Base-by-base conservation (phyloP, 2,888 invertebrate genomes). In the Poecilus cupreus region DNA sequence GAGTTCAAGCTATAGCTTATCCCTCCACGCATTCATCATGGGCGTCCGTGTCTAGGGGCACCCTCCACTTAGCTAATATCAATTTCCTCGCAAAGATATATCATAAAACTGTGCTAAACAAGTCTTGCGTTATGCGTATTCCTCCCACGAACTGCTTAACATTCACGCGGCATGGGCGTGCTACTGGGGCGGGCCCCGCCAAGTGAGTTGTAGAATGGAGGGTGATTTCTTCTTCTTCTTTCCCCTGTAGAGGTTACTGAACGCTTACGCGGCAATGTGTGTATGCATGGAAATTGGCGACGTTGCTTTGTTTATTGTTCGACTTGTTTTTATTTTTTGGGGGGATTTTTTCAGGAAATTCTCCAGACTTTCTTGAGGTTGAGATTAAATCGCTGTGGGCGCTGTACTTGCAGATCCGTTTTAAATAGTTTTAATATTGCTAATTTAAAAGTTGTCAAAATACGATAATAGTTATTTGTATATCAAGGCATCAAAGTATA, bases 51-150 rank as follows among this genome's bases (percentile, higher is more conserved):
- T 1, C 13, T 24, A 11, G 13, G 60, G 60, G 60, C 60, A 26
- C 54, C 54, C 54, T 54, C 54, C 54, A 54, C 60, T 60, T 60
- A 60, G 60, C 60, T 60, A 60, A 60, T 60, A 60, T 60, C 60
- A 60, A 60, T 60, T 60, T 60, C 60, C 60, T 11, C n/a, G 10
- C 22, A 54, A 20, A 60, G 26, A 60, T 60, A 60, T 60, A 60
- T 60, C 60, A 60, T 60, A 60, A 60, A 60, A 60, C 60, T 26
- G 26, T 60, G 60, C 60, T 60, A 60, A 60, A 60, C 60, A 60
- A 60, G 26, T 60, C 26, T 13, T 43, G 60, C 13, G n/a, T 4
- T 26, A 26, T 26, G 60, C 60, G 60, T 60, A 60, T 60, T 60
- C 60, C 60, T 11, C n/a, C 60, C 60, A 60, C 60, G 60, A 60